Evolutionary conservation across 2,797 vertebrate genomes (phyloP).

Genomic region (Labeo calbasu): DNA sequence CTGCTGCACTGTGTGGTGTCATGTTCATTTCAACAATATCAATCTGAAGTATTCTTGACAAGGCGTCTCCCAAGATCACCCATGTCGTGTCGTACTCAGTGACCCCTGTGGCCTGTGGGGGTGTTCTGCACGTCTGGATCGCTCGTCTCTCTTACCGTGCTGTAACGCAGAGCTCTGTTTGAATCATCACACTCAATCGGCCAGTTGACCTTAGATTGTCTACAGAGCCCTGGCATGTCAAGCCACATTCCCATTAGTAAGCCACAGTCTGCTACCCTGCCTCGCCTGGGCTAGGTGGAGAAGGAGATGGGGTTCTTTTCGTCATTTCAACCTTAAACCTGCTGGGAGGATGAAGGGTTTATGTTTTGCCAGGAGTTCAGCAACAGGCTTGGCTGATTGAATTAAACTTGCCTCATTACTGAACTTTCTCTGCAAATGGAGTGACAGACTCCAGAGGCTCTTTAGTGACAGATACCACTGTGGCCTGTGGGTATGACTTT

Average conservation of each 20-base stretch:
- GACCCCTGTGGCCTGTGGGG: slow-evolving; percentile 31
- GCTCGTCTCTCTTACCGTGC: slow-evolving; percentile 57
- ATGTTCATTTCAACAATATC: slow-evolving; percentile 42
- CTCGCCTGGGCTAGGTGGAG: slow-evolving; percentile 42
- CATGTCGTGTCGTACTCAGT: slow-evolving; percentile 14
- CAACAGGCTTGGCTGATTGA: slow-evolving; percentile 77
- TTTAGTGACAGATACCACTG: slow-evolving; percentile 61
- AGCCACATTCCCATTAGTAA: slow-evolving; percentile 63
- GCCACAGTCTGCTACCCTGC: slow-evolving; percentile 54
- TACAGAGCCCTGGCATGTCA: slow-evolving; percentile 75
- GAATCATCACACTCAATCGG: slow-evolving; percentile 76
- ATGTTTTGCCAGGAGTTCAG: slow-evolving; percentile 58
- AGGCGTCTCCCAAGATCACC: slow-evolving; percentile 28
- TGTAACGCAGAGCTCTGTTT: slow-evolving; percentile 46
- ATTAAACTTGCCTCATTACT: slow-evolving; percentile 75
- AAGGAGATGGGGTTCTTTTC: slow-evolving; percentile 41
- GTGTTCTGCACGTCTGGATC: slow-evolving; percentile 34
- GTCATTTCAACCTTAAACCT: slow-evolving; percentile 42
- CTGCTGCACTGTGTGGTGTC: slow-evolving; percentile 13
- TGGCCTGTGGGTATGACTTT: slow-evolving; percentile 70
- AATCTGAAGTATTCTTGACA: slow-evolving; percentile 44
- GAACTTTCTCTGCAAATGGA: slow-evolving; percentile 63
- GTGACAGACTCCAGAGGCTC: slow-evolving; percentile 79
- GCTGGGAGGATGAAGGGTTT: slow-evolving; percentile 42
- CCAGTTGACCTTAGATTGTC: slow-evolving; percentile 73